phyloP scores from a whole-genome alignment of 2,113 vertebrate genomes.

The Sebastes fasciatus region DNA sequence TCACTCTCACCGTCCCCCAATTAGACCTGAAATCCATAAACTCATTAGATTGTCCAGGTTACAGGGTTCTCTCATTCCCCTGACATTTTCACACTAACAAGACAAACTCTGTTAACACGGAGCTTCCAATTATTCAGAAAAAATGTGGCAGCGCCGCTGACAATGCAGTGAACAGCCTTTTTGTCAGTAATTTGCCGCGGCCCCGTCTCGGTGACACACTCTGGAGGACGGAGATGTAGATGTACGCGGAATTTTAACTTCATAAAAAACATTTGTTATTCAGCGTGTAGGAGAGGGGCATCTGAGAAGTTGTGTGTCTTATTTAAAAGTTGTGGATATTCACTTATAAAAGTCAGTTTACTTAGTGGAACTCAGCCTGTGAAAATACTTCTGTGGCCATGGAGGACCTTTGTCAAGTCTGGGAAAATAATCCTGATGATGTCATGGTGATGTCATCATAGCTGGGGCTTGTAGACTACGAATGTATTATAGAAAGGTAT shows the following conservation, averaged over 20 bases:
- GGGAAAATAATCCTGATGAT: neutral
- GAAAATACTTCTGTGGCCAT: neutral
- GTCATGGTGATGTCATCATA: neutral
- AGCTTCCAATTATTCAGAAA: conserved; percentile 72
- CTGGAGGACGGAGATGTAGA: conserved; percentile 2
- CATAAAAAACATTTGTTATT: neutral
- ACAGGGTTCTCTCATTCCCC: conserved; percentile 41
- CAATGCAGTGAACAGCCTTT: conserved; percentile 22
- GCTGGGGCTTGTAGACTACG: neutral
- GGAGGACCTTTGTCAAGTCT: neutral
- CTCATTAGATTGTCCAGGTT: conserved; percentile 75
- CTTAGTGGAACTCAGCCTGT: neutral
- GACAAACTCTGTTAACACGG: conserved; percentile 70
- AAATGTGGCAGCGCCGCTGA: conserved; percentile 34
- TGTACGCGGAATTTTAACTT: conserved; percentile 2
- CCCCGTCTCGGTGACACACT: conserved; percentile 17
- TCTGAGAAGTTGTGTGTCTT: neutral
- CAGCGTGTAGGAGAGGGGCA: neutral
- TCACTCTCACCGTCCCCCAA: conserved; percentile 54
- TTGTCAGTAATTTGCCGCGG: conserved; percentile 54
- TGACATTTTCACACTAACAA: conserved; percentile 71
- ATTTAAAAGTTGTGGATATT: neutral
- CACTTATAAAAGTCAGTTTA: neutral
- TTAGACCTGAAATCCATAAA: conserved; percentile 74
- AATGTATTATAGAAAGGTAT: neutral